A percentile compares a stretch with the other conserved stretches of the same genome.
Conservation (phyloP, 2,888 invertebrate genomes). For the Drosophila siamana region DNA sequence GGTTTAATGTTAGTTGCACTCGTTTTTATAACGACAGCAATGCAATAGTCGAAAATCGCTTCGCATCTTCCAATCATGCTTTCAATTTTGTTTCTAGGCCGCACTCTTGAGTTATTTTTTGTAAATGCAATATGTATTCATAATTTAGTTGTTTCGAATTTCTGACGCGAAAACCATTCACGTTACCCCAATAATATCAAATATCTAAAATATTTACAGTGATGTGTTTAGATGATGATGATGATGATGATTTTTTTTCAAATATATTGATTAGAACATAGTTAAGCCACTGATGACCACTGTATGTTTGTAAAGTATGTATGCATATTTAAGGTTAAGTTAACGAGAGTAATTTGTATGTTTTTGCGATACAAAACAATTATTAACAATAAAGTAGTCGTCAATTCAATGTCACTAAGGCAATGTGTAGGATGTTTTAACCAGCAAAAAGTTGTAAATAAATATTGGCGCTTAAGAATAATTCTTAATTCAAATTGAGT, state of each 20-base stretch:
- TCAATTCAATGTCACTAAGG: conserved; percentile 66
- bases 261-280: conserved; percentile 51
- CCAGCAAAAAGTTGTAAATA: conserved; percentile 65
- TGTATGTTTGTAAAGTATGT: conserved; percentile 80
- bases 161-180: conserved; percentile 19
- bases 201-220: conserved; percentile 37
- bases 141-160: conserved; percentile 59
- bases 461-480: conserved; percentile 64
- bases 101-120: conserved; percentile 61
- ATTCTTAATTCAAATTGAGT: conserved; percentile 40
- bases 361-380: conserved; percentile 64
- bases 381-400: conserved; percentile 63
- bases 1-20: conserved; percentile 5
- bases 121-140: conserved; percentile 80
- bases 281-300: conserved; percentile 67
- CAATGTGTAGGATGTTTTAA: conserved; percentile 70
- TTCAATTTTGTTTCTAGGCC: conserved; percentile 43
- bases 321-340: conserved; percentile 68
- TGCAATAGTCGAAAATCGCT: conserved; percentile 61
- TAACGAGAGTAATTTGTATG: conserved; percentile 61
- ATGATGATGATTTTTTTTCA: conserved; percentile 47
- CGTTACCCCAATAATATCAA: conserved; percentile 24
- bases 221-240: conserved; percentile 44
- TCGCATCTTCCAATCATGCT: conserved; percentile 58
- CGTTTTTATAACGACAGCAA: conserved; percentile 17